These are phyloP conservation scores for Marisa cornuarietis DNA, from an alignment of 1,140 invertebrate genomes.

Conservation along the genomic window DNA sequence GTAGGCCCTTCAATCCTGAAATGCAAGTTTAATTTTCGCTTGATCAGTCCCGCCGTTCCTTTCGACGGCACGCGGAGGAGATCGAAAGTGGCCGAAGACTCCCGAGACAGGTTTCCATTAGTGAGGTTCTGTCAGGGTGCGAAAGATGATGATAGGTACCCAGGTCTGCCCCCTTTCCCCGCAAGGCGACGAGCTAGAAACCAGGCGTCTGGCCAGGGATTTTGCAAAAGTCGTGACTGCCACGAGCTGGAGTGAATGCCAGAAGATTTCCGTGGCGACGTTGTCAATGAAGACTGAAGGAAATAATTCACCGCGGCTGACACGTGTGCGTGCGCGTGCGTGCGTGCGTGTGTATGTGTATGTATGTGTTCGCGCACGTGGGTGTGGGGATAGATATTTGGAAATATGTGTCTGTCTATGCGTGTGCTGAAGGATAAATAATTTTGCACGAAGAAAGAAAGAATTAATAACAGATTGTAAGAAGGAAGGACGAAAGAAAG, in stretches of 20 bases:
- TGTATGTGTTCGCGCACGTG: neutral
- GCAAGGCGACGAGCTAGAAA: too few species aligned
- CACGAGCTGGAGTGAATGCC: too few species aligned
- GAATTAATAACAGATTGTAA: neutral
- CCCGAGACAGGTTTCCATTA: constrained; percentile 16
- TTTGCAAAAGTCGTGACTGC: too few species aligned
- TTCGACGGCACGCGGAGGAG: neutral
- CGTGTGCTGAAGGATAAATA: too few species aligned
- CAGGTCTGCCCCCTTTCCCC: too few species aligned
- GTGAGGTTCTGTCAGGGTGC: neutral
- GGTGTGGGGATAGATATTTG: neutral
- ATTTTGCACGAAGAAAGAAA: neutral
- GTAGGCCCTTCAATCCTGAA: constrained; percentile 17
- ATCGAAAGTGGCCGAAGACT: neutral
- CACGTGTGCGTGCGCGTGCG: neutral
- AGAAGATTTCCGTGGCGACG: too few species aligned
- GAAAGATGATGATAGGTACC: neutral
- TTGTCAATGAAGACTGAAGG: too few species aligned
- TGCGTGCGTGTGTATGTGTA: neutral
- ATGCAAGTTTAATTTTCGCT: constrained; percentile 23
- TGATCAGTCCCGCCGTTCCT: neutral
- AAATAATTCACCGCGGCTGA: too few species aligned
- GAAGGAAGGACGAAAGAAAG: constrained; percentile 2
- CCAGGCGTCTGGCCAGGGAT: too few species aligned
- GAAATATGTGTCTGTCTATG: neutral